Evolutionary conservation across 2,888 invertebrate genomes (phyloP).

Genomic region (Apamea sordens): DNA sequence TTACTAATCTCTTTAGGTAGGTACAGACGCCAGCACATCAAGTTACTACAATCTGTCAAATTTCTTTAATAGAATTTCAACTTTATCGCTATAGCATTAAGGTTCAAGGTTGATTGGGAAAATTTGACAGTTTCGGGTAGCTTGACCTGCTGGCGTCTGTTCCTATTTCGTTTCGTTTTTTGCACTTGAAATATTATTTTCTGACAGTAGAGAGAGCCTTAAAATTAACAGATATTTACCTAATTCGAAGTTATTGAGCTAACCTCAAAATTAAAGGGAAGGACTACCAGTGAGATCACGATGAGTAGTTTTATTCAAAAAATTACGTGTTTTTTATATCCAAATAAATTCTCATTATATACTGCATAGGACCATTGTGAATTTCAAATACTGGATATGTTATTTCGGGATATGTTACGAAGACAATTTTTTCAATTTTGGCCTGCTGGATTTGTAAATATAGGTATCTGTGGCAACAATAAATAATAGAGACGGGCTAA

Average conservation of each 20-base stretch:
- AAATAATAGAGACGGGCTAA: no score
- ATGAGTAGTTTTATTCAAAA: background rate
- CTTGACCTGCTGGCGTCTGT: no score
- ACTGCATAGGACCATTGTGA: background rate
- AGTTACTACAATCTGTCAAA: no score
- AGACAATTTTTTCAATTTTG: background rate
- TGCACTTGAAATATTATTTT: background rate
- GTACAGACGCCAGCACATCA: no score
- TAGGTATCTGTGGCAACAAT: background rate
- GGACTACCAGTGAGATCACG: background rate
- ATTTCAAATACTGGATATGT: background rate
- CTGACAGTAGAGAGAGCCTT: background rate
- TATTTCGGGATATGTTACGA: no score
- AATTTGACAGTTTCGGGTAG: no score
- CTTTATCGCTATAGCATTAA: no score
- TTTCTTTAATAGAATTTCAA: no score
- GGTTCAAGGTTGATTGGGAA: no score
- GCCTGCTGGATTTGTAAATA: background rate
- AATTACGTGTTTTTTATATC: no score
- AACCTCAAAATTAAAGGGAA: background rate
- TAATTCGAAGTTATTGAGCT: background rate
- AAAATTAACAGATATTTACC: background rate
- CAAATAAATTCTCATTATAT: no score
- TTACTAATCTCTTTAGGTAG: background rate
- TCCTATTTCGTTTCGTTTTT: constrained; percentile 5